phyloP scores from a whole-genome alignment of 2,888 invertebrate species.

The Agrilus cyanescens region DNA sequence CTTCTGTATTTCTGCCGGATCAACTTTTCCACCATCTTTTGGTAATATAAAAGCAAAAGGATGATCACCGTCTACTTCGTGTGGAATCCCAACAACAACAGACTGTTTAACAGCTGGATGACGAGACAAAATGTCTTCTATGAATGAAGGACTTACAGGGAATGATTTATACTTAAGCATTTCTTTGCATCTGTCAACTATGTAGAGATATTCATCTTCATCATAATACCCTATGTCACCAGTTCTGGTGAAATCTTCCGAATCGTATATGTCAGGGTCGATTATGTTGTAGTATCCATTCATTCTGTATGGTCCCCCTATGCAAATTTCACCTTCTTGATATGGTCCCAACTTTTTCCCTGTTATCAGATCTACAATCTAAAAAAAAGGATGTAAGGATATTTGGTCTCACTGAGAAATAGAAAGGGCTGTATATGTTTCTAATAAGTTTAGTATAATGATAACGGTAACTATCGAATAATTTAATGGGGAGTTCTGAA shows the following conservation, averaged over 20 bases:
- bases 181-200: constrained; percentile 41
- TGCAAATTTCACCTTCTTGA: constrained; percentile 39
- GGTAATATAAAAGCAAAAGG: constrained; percentile 13
- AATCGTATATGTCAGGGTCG: constrained; percentile 34
- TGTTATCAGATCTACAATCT: constrained; percentile 37
- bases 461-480: no score
- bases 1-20: constrained; percentile 16
- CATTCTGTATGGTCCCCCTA: constrained; percentile 31
- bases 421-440: no score
- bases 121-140: constrained; percentile 16
- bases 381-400: constrained; percentile 15
- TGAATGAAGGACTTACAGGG: constrained; percentile 15
- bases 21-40: constrained; percentile 15
- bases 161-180: constrained; percentile 26
- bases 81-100: constrained; percentile 18
- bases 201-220: constrained; percentile 36
- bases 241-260: constrained; percentile 39
- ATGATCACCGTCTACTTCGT: constrained; percentile 19
- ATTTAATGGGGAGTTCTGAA: no score
- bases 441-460: no score
- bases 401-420: no score
- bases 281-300: constrained; percentile 39
- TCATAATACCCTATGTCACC: constrained; percentile 44
- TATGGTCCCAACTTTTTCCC: constrained; percentile 36
- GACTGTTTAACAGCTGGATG: constrained; percentile 16